Percentiles rank a stretch among this genome's conserved stretches.
Conservation (phyloP, 2,113 vertebrate genomes). For the Carassius carassius region DNA sequence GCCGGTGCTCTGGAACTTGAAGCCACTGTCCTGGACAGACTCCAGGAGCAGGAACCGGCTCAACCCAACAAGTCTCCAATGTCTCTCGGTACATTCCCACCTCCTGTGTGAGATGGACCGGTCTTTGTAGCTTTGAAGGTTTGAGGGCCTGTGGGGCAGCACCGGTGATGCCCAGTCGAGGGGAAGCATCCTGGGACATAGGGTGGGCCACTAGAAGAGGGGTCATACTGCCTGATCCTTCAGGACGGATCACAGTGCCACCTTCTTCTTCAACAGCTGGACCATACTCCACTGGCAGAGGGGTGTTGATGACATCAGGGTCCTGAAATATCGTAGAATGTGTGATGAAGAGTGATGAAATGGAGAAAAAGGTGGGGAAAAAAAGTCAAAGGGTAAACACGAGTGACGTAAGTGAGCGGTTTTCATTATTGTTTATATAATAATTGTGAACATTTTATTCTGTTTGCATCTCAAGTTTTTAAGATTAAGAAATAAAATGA, state of each 20-base stretch:
- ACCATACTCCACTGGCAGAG: conserved; percentile 81
- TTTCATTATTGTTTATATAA: not conserved
- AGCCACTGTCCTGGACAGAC: conserved; percentile 63
- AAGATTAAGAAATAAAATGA: not conserved
- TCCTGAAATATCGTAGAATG: conserved; percentile 72
- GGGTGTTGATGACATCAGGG: conserved; percentile 88
- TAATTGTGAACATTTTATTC: not conserved
- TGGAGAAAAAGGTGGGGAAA: not conserved
- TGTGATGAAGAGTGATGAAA: not conserved
- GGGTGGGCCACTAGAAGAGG: conserved; percentile 76
- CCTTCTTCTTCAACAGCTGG: conserved; percentile 82
- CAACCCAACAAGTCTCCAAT: conserved; percentile 72
- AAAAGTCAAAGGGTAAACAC: not conserved
- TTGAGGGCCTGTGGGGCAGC: conserved; percentile 65
- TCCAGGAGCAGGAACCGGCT: conserved; percentile 65
- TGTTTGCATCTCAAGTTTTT: not conserved
- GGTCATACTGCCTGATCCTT: conserved; percentile 73
- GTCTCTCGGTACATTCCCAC: conserved; percentile 71
- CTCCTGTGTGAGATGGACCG: conserved; percentile 73
- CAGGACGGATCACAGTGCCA: conserved; percentile 71
- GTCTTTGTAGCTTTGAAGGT: conserved; percentile 68
- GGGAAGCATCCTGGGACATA: conserved; percentile 65
- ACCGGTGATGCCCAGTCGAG: conserved; percentile 58
- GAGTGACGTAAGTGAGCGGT: not conserved
- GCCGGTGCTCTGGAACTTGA: conserved; percentile 65